These are phyloP conservation scores for Rotaria macrura DNA, from an alignment of 2,888 invertebrate genomes.

Conservation along the genomic window DNA sequence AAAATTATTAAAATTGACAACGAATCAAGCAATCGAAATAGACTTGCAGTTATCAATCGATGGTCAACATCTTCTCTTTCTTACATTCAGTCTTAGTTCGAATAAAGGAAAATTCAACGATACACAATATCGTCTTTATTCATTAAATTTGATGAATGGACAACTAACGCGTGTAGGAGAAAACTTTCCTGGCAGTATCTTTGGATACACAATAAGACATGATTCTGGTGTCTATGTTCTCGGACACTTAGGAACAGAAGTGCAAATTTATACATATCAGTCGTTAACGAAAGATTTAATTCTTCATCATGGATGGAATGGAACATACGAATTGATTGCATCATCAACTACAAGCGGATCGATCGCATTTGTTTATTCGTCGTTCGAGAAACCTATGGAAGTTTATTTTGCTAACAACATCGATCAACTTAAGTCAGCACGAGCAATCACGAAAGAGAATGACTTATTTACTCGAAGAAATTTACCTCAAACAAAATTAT, in stretches of 20 bases:
- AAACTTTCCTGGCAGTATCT: not conserved
- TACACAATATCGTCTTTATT: no score
- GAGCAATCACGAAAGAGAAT: not conserved
- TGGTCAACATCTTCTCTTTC: not conserved
- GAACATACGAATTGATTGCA: not conserved
- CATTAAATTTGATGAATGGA: not conserved
- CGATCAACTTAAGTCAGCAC: not conserved
- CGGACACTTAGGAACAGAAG: not conserved
- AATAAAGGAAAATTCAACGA: no score
- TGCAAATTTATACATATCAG: not conserved
- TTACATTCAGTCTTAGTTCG: not conserved
- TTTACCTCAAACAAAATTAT: not conserved
- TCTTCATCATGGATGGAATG: not conserved
- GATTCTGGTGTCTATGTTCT: not conserved
- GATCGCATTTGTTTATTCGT: not conserved
- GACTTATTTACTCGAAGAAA: not conserved
- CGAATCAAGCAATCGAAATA: not conserved
- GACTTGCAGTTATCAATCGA: not conserved
- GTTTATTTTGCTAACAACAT: not conserved
- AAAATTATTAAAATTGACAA: not conserved
- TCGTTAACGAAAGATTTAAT: not conserved
- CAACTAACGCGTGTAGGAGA: not conserved
- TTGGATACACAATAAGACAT: not conserved
- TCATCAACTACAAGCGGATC: not conserved
- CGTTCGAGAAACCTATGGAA: not conserved